Evolutionary conservation across 2,797 vertebrate species (phyloP).

Genomic region (Acanthornis magna): DNA sequence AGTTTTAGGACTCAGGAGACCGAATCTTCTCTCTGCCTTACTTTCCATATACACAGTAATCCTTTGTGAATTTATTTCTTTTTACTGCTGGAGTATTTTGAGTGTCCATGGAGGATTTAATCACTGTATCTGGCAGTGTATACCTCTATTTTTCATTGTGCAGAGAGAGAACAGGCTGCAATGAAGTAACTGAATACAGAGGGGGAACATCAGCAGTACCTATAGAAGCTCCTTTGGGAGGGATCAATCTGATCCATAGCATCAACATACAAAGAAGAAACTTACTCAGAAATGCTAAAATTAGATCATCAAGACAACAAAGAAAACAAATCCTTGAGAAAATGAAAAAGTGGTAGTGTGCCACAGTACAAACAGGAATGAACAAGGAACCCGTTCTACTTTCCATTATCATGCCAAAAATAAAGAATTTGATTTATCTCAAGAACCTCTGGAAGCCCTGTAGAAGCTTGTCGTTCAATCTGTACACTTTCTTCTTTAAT

Average conservation of each 20-base stretch:
- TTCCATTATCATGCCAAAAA: not conserved
- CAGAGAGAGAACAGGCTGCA: not conserved
- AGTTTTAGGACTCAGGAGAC: not conserved
- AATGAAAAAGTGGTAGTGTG: not conserved
- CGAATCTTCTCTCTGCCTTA: not conserved
- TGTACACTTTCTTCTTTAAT: not conserved
- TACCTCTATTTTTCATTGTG: not conserved
- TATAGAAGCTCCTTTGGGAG: not conserved
- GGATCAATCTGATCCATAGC: not conserved
- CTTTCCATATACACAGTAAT: not conserved
- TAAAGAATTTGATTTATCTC: not conserved
- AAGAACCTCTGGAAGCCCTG: not conserved
- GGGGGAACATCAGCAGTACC: not conserved
- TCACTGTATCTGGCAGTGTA: not conserved
- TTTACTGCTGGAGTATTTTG: not conserved
- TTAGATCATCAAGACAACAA: not conserved
- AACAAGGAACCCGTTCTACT: not conserved
- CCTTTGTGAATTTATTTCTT: conserved; percentile 11
- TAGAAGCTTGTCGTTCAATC: not conserved
- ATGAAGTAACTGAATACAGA: not conserved
- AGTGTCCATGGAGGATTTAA: not conserved
- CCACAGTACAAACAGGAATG: not conserved
- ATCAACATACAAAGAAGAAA: not conserved
- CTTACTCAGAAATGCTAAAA: not conserved
- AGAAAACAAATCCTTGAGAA: not conserved